phyloP scores from a whole-genome alignment of 2,797 vertebrate genomes.

The Oreortyx pictus region DNA sequence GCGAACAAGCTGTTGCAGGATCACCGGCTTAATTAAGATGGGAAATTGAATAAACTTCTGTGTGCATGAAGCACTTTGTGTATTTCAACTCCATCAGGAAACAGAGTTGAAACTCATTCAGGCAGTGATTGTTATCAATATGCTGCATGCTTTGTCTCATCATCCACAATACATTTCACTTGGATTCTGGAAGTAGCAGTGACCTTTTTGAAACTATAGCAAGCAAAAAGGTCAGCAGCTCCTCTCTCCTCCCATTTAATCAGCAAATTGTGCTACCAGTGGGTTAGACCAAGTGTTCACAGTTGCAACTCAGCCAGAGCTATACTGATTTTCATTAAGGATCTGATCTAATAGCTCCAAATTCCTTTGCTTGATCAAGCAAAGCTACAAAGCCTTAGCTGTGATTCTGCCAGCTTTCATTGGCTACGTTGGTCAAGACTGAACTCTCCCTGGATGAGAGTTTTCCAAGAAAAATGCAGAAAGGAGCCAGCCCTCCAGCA shows the following conservation, averaged over 20 bases:
- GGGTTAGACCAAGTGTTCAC: not conserved
- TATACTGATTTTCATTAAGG: not conserved
- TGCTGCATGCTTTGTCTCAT: not conserved
- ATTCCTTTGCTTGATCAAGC: conserved; percentile 17
- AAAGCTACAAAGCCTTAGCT: conserved; percentile 46
- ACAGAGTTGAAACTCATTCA: not conserved
- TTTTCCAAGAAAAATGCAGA: conserved; percentile 57
- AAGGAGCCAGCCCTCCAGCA: not conserved
- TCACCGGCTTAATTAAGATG: not conserved
- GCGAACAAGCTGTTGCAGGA: not conserved
- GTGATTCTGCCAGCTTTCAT: conserved; percentile 45
- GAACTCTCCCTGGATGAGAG: conserved; percentile 35
- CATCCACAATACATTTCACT: not conserved
- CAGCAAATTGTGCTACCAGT: not conserved
- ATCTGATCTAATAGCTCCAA: not conserved
- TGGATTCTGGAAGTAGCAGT: not conserved
- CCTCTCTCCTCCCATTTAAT: not conserved
- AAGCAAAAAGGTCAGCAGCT: not conserved
- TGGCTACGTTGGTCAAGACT: not conserved
- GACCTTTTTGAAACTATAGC: not conserved
- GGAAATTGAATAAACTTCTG: not conserved
- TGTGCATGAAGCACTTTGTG: not conserved
- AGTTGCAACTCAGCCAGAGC: not conserved
- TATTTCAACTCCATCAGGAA: not conserved
- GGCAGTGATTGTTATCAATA: not conserved